Conservation (phyloP, 2,113 vertebrate species). For the Tenebrosternarchus preto region DNA sequence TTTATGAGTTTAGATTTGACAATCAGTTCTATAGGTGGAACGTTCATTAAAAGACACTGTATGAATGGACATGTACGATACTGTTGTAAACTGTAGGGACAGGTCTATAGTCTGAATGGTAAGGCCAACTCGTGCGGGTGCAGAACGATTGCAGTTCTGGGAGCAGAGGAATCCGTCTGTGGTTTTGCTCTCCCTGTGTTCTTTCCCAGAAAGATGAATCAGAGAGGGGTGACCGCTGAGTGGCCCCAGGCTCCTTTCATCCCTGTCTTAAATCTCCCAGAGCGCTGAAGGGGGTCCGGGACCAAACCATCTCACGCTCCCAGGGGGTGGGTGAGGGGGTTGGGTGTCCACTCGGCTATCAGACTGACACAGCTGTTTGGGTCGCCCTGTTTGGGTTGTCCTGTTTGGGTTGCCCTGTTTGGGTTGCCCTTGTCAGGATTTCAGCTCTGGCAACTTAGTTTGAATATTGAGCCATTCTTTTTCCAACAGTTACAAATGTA, state of each 20-base stretch:
- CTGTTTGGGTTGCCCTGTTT: too few relatives aligned
- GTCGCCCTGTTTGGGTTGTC: too few relatives aligned
- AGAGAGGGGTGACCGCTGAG: slow-evolving; percentile 63
- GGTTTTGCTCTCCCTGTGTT: slow-evolving; percentile 48
- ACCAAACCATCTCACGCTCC: slow-evolving; percentile 31
- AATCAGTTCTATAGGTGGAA: neutral
- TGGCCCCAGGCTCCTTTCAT: slow-evolving; percentile 63
- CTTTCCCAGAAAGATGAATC: slow-evolving; percentile 75
- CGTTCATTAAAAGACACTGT: neutral
- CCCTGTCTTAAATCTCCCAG: slow-evolving; percentile 56
- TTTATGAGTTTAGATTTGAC: neutral
- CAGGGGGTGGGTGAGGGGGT: neutral
- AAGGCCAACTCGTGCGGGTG: neutral
- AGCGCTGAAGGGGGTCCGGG: slow-evolving; percentile 35
- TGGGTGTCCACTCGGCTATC: neutral
- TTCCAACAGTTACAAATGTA: too few relatives aligned
- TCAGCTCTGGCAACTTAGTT: slow-evolving; percentile 22
- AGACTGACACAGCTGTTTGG: slow-evolving; percentile 38
- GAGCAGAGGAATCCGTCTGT: slow-evolving; percentile 50
- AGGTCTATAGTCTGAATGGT: neutral
- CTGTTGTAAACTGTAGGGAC: neutral
- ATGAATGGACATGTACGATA: neutral
- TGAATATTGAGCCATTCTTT: slow-evolving; percentile 8
- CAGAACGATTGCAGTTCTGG: slow-evolving; percentile 33
- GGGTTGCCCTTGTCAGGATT: too few relatives aligned